Evolutionary conservation across 1,140 invertebrate genomes (phyloP).

Genomic region (Dreissena rostriformis): DNA sequence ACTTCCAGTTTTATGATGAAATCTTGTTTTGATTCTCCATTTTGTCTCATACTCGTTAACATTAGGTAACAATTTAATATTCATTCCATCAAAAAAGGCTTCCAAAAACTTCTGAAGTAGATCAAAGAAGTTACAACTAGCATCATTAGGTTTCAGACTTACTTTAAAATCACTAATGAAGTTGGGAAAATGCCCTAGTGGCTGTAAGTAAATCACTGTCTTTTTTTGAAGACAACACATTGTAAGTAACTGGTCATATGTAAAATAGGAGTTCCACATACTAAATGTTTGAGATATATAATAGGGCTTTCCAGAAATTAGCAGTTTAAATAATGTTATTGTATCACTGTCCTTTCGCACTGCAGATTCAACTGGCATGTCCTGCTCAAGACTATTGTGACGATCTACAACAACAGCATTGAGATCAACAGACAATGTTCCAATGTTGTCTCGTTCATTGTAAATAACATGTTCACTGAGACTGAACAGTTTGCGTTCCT

Average conservation of each 20-base stretch:
- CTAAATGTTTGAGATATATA: constrained; percentile 68
- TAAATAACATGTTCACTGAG: constrained; percentile 45
- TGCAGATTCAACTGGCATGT: not conserved
- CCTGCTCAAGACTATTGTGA: not conserved
- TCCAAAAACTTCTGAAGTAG: constrained; percentile 66
- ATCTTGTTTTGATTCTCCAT: constrained; percentile 59
- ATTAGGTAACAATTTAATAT: constrained; percentile 59
- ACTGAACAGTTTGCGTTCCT: constrained; percentile 14
- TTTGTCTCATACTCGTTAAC: constrained; percentile 45
- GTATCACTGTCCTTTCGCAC: not conserved
- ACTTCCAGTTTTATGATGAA: constrained; percentile 63
- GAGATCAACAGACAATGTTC: not conserved
- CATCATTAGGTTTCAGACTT: constrained; percentile 31
- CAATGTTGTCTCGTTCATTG: not conserved
- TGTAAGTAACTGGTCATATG: constrained; percentile 48
- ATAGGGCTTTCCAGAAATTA: constrained; percentile 57
- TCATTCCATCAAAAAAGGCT: constrained; percentile 68
- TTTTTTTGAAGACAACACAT: constrained; percentile 50
- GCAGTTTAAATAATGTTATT: constrained; percentile 50
- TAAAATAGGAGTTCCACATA: constrained; percentile 62
- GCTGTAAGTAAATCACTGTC: constrained; percentile 70
- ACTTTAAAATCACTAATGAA: constrained; percentile 63
- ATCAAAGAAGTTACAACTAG: constrained; percentile 62
- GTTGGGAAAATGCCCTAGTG: constrained; percentile 70
- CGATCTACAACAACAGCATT: constrained; percentile 11